Evolutionary conservation across 2,113 vertebrate species (phyloP), one percentile per base, ranked within the genome.

Genomic region (Psittacus erithacus): DNA sequence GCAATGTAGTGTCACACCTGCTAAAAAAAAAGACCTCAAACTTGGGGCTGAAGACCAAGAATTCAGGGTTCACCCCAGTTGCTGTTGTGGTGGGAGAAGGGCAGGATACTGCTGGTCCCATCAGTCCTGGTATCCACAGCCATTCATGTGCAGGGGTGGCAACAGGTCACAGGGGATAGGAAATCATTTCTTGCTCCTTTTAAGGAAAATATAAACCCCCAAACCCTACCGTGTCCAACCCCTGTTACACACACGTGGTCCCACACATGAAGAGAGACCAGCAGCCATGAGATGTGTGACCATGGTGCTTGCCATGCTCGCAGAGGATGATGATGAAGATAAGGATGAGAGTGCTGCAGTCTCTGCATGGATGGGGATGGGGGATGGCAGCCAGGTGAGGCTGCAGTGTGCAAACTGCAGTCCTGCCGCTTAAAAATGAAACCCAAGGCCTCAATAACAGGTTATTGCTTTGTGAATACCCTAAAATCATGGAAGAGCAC

Each of bases 131-230:
- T 43, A 25, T 23, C 44, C 39, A 4, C 46, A 47, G 33, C 24
- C n/a, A 22, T 11, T 17, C 33, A 2, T 2, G 9, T 6, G 23
- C 0, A 1, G 55, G 3, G 63, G 50, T 17, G 27, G 35, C 70
- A 82, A 39, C 31, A 44, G 39, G 41, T 17, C 62, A 33, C 12
- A 18, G 22, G 25, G 35, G 19, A 53, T 23, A 70, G 35, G 31
- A 44, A 70, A 50, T 10, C 0, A 46, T 27, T 65, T 71, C 57
- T 65, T 35, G 28, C 17, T 41, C 5, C 24, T 77, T 87, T 38
- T 46, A 52, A 77, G 44, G 29, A 64, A 46, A 82, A 52, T 16
- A n/a, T 9, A 71, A 65, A 29, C 3, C 20, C 57, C 27, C 33
- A 88, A 43, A 47, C 15, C 22, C 80, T 57, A 2, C 46, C 0